Base-by-base conservation (phyloP, 2,797 vertebrate genomes). In the Sylvia borin region DNA sequence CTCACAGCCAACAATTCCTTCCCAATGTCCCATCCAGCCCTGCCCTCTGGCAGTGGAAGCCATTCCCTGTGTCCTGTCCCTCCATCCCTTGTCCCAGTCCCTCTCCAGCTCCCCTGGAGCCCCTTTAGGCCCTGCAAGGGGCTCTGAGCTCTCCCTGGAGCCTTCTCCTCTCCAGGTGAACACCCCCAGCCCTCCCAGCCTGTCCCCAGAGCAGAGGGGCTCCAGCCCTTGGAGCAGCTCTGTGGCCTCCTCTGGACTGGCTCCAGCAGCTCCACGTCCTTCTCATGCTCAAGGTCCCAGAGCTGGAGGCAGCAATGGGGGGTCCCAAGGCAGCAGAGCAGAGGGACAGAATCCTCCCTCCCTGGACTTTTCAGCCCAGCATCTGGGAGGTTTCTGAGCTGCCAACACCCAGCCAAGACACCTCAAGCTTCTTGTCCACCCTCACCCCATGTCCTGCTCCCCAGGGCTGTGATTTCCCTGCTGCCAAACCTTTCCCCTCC, bases 391-490 rank as follows among this genome's bases (percentile, higher is more conserved):
- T 61, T 48, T 34, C 50, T 48, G 50, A 2, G 80, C 29, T 47
- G 29, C 24, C 57, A 62, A 2, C 0, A 1, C 21, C 0, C 79
- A 24, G 45, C 31, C 2, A 1, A 14, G 79, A 22, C 18, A 2
- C 4, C 1, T 48, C 2, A 2, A n/a, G 19, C 3, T 57, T 67
- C 53, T 15, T 21, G 7, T 40, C 42, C 24, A 24, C 15, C 32
- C 55, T 2, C 32, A 71, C 10, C 34, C 70, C 57, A 31, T 2
- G 3, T 32, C 27, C 45, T 75, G 4, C 53, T 36, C 22, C 22
- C 27, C 32, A 51, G 45, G 29, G 45, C 45, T 75, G 27, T 6
- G 47, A 51, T 27, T 43, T 26, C 45, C 7, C 38, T 75, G 74
- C 66, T 82, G 31, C 62, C 78, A 67, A 20, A 11, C n/a, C 45